phyloP scores from a whole-genome alignment of 2,113 vertebrate genomes.

The Anolis sagrei region DNA sequence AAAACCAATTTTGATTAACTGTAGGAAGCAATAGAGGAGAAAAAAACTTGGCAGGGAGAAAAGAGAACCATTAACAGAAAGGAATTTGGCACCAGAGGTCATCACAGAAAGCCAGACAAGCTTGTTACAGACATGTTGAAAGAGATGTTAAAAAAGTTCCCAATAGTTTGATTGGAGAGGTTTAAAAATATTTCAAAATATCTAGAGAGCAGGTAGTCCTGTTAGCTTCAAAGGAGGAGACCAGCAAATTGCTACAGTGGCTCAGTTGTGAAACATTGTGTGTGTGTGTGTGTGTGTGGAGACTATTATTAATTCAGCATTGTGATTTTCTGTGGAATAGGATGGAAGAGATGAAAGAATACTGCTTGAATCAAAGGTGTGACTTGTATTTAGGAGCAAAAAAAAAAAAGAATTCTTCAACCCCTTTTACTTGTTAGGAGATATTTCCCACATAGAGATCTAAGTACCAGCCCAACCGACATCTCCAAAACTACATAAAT shows the following conservation, averaged over 20 bases:
- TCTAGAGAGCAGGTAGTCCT: not conserved
- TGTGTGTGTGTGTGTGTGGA: not conserved
- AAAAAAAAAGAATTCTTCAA: no score
- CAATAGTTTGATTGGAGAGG: not conserved
- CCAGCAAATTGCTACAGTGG: not conserved
- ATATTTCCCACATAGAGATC: not conserved
- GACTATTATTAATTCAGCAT: not conserved
- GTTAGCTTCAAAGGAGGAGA: conserved; percentile 1
- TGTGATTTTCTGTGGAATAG: accelerated
- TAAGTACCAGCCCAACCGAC: not conserved
- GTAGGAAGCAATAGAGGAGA: conserved; percentile 41
- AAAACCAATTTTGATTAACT: conserved; percentile 51
- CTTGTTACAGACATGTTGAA: conserved; percentile 28
- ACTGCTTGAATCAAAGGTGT: accelerated
- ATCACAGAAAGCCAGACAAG: not conserved
- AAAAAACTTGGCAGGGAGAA: conserved; percentile 27
- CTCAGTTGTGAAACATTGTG: not conserved
- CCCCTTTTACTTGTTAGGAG: not conserved
- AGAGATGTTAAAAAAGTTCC: conserved; percentile 1
- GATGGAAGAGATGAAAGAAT: not conserved
- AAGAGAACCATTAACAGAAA: not conserved
- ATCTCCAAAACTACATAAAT: not conserved
- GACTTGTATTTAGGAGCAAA: no score
- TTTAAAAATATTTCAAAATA: conserved; percentile 12
- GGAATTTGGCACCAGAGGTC: not conserved